A percentile compares a stretch with the other conserved stretches of the same genome.
Evolutionary conservation across 2,113 vertebrate genomes (phyloP).

Genomic region (Trinectes maculatus): DNA sequence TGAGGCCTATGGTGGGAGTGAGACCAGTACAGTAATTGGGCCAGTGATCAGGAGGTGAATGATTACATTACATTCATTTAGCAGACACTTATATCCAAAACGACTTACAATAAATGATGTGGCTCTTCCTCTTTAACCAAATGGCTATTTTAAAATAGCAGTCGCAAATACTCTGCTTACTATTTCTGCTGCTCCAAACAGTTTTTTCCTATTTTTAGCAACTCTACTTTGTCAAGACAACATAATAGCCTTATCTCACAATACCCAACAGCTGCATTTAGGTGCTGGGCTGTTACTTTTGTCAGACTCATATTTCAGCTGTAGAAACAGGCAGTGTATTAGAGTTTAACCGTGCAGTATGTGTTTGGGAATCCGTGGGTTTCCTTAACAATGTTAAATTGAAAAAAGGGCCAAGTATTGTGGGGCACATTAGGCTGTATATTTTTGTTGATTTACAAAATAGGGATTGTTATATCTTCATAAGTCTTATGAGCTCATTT

Average conservation of each 20-base stretch:
- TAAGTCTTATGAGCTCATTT: no score
- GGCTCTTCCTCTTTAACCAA: no score
- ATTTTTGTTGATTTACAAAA: neutral
- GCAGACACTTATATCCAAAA: no score
- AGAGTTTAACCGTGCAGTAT: neutral
- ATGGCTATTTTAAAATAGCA: slow-evolving; percentile 36
- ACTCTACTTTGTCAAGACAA: slow-evolving; percentile 40
- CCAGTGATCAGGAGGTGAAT: slow-evolving; percentile 26
- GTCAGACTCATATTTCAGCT: slow-evolving; percentile 37
- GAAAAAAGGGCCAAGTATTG: no score
- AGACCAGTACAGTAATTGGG: slow-evolving; percentile 23
- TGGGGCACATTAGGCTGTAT: no score
- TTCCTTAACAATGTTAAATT: no score
- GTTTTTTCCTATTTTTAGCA: slow-evolving; percentile 55
- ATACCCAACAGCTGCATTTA: slow-evolving; percentile 48
- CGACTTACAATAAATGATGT: no score
- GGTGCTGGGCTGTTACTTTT: neutral
- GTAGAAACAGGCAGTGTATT: slow-evolving; percentile 3
- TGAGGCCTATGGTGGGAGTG: slow-evolving; percentile 21
- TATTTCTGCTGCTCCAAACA: slow-evolving; percentile 40
- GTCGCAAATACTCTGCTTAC: slow-evolving; percentile 20
- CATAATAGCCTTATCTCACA: slow-evolving; percentile 51
- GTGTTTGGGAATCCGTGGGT: neutral
- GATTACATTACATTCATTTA: no score
- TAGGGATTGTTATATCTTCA: neutral